These are phyloP conservation scores for Bufo bufo DNA, from an alignment of 2,113 vertebrate species.

Conservation along the genomic window DNA sequence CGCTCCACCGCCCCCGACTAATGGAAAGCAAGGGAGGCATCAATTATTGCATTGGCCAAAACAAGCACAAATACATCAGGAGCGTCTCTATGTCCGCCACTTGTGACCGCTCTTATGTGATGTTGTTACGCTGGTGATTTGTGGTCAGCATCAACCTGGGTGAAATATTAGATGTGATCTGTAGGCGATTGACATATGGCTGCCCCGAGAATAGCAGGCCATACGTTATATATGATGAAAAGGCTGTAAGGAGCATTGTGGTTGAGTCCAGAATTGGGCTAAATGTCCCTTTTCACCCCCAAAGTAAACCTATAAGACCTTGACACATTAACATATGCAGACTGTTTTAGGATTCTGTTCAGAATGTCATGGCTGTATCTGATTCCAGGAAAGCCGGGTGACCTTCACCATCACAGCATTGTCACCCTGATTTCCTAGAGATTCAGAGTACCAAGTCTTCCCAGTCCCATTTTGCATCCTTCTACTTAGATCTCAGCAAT, in stretches of 20 bases:
- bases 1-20: constrained; percentile 54
- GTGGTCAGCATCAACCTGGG: constrained; percentile 1
- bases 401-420: too few relatives aligned
- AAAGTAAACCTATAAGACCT: neutral
- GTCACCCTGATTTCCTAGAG: too few relatives aligned
- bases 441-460: too few relatives aligned
- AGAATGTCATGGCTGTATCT: neutral
- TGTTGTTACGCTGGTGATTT: constrained; percentile 57
- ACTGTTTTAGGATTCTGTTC: neutral
- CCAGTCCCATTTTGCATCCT: too few relatives aligned
- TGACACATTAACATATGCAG: neutral
- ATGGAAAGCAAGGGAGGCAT: constrained; percentile 63
- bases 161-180: constrained; percentile 27
- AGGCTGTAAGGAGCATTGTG: neutral
- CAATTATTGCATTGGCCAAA: constrained; percentile 61
- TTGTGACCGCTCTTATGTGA: constrained; percentile 22
- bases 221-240: neutral
- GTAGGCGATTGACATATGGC: neutral
- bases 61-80: constrained; percentile 61
- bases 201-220: neutral
- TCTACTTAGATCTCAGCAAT: too few relatives aligned
- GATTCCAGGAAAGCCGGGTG: neutral
- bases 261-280: neutral
- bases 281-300: neutral
- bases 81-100: constrained; percentile 30